Percentiles rank a stretch among this genome's conserved stretches.
Conservation (phyloP, 1,140 invertebrate species). For the Atopsyche davidsoni region DNA sequence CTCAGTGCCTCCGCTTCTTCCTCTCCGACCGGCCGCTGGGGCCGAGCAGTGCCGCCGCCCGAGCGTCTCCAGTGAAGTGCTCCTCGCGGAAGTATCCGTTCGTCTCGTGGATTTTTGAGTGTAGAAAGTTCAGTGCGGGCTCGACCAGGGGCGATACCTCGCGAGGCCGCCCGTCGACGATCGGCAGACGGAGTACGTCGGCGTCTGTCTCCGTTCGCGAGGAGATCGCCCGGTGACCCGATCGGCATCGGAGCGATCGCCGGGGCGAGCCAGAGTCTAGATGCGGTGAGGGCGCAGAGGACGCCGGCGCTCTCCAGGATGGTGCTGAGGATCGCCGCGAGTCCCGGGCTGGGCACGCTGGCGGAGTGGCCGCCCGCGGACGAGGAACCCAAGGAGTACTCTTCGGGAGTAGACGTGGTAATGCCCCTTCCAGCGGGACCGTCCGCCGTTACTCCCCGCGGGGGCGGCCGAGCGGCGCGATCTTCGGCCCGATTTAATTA, state of each 20-base stretch:
- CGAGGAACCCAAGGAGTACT: conserved; percentile 14
- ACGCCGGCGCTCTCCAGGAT: background rate
- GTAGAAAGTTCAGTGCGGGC: background rate
- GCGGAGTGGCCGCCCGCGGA: conserved; percentile 17
- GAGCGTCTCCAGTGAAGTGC: background rate
- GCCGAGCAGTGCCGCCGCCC: background rate
- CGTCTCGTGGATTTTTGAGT: background rate
- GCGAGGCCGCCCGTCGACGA: background rate
- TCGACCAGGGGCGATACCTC: background rate
- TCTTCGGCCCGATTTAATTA: too few species aligned
- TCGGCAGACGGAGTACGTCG: background rate
- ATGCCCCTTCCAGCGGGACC: too few species aligned
- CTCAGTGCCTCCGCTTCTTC: background rate
- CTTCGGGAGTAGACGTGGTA: conserved; percentile 15
- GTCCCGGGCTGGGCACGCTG: conserved; percentile 18
- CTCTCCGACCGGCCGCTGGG: background rate
- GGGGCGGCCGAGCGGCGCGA: too few species aligned
- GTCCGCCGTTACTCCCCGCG: too few species aligned
- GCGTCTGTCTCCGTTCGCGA: background rate
- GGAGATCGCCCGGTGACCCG: background rate
- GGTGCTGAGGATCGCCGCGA: conserved; percentile 23
- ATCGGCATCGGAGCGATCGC: background rate
- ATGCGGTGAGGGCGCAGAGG: conserved; percentile 1
- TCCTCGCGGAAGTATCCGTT: background rate
- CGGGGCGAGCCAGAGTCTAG: background rate